Percentiles rank a stretch among this genome's conserved stretches.
Conservation (phyloP, 1,140 invertebrate species). For the Drosophila neocordata region DNA sequence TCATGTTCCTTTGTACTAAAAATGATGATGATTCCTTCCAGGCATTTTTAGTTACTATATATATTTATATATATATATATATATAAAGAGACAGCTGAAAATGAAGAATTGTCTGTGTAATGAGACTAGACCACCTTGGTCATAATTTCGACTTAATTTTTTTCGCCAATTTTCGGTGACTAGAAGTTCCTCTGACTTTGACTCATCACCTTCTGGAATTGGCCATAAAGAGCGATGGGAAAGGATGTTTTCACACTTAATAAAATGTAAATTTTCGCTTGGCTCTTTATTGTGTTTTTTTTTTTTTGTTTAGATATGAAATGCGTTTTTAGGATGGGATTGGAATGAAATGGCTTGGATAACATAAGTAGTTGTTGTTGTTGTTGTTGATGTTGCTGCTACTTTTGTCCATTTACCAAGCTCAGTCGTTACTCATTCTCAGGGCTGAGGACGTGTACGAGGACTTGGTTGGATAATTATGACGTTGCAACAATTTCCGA, state of each 20-base stretch:
- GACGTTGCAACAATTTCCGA: slow-evolving; percentile 78
- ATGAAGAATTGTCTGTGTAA: slow-evolving; percentile 24
- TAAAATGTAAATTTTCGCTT: slow-evolving; percentile 65
- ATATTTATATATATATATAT: slow-evolving; percentile 16
- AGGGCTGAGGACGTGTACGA: slow-evolving; percentile 60
- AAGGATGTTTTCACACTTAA: slow-evolving; percentile 31
- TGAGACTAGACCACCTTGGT: slow-evolving; percentile 59
- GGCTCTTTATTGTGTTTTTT: slow-evolving; percentile 29
- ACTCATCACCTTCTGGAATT: slow-evolving; percentile 3
- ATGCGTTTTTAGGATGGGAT: slow-evolving; percentile 15
- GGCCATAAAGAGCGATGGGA: not conserved
- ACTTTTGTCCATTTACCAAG: slow-evolving; percentile 62
- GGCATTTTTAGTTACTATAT: slow-evolving; percentile 41
- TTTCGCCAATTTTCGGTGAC: not conserved
- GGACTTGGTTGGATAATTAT: slow-evolving; percentile 73
- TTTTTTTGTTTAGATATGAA: not conserved
- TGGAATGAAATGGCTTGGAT: slow-evolving; percentile 25
- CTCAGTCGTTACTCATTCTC: slow-evolving; percentile 77
- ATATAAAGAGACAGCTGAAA: slow-evolving; percentile 52
- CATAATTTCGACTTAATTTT: not conserved
- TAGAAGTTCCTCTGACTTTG: slow-evolving; percentile 7
- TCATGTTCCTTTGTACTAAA: slow-evolving; percentile 33
- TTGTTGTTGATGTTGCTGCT: slow-evolving; percentile 15
- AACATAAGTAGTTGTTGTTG: slow-evolving; percentile 43
- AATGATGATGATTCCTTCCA: slow-evolving; percentile 65